These are phyloP conservation scores for Vombatus ursinus DNA, from an alignment of 2,113 vertebrate species.

Conservation along the genomic window DNA sequence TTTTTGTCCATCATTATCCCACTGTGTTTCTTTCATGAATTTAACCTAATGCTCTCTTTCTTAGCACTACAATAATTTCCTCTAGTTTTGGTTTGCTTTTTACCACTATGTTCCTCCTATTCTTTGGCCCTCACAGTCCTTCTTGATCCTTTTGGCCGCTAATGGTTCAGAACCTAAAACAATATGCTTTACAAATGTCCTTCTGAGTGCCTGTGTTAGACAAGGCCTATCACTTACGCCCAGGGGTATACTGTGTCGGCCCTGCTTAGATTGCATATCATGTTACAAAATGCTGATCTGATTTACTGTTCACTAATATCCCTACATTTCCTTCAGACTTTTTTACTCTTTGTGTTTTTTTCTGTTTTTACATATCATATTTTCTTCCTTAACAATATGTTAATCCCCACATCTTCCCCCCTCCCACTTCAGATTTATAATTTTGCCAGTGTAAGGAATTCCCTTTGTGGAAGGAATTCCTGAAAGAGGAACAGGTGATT, in stretches of 20 bases:
- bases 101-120: neutral
- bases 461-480: neutral
- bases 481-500: neutral
- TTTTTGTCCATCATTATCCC: neutral
- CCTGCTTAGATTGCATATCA: conserved; percentile 13
- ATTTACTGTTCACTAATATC: conserved; percentile 17
- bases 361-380: neutral
- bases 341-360: neutral
- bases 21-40: conserved; percentile 6
- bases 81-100: conserved; percentile 3
- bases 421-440: neutral
- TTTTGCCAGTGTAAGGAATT: neutral
- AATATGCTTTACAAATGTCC: neutral
- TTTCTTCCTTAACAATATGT: neutral
- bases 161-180: neutral
- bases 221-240: neutral
- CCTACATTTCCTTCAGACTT: neutral
- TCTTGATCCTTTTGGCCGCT: neutral
- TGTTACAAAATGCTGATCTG: neutral
- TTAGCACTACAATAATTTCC: neutral
- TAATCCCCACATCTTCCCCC: neutral
- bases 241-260: neutral
- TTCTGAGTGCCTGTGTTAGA: neutral
- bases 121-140: neutral
- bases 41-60: neutral